Conservation (phyloP, 2,113 vertebrate genomes). For the Hypocryptadius cinnamomeus region DNA sequence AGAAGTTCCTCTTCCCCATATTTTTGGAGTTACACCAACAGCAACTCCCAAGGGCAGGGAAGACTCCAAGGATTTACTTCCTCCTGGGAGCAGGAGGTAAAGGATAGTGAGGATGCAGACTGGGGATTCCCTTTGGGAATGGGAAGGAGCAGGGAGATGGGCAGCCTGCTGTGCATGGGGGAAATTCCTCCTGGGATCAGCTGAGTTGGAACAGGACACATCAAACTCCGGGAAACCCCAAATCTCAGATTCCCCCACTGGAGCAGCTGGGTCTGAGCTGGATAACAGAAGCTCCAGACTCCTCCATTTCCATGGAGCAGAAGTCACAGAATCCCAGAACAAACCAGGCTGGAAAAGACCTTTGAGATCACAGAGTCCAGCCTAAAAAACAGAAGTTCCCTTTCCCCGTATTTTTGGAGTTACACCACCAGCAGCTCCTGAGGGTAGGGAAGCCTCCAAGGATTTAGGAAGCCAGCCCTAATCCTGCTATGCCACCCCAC, state of each 20-base stretch:
- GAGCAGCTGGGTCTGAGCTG: too few species aligned
- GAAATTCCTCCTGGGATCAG: too few species aligned
- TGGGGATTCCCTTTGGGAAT: too few species aligned
- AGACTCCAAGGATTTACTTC: background rate
- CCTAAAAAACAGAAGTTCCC: accelerated
- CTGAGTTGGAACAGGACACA: too few species aligned
- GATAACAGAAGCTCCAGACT: too few species aligned
- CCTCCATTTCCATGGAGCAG: too few species aligned
- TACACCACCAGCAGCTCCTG: background rate
- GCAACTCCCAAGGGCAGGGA: background rate
- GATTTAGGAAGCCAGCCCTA: accelerated
- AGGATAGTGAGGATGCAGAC: too few species aligned
- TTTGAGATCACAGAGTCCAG: background rate
- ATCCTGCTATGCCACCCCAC: background rate
- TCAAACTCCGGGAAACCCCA: too few species aligned
- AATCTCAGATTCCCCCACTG: too few species aligned
- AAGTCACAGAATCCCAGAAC: background rate
- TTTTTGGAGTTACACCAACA: background rate
- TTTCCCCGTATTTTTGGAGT: background rate
- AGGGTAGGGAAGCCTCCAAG: background rate
- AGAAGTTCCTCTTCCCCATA: accelerated
- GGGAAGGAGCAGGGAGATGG: too few species aligned
- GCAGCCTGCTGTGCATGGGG: too few species aligned
- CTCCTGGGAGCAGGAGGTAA: too few species aligned
- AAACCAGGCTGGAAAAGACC: background rate